phyloP scores from a whole-genome alignment of 2,113 vertebrate species.

The Sorex araneus region DNA sequence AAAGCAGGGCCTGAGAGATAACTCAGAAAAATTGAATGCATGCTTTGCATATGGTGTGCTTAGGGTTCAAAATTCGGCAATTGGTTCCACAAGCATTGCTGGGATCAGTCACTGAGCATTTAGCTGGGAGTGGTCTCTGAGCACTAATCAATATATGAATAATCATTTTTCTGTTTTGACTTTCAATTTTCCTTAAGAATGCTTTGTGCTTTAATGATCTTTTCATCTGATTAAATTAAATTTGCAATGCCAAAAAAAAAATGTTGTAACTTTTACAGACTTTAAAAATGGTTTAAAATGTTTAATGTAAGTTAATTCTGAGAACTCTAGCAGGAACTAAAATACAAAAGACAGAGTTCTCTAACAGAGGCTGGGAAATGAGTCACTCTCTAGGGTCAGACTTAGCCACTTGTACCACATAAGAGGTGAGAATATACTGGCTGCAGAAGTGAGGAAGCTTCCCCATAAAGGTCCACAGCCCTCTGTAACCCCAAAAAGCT shows the following conservation, averaged over 20 bases:
- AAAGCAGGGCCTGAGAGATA: background rate
- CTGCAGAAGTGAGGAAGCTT: background rate
- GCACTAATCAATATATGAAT: too few relatives aligned
- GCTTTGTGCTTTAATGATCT: background rate
- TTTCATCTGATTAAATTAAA: background rate
- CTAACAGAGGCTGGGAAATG: background rate
- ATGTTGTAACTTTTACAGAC: background rate
- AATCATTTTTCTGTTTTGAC: background rate
- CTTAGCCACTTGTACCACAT: background rate
- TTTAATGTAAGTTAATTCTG: slow-evolving; percentile 35
- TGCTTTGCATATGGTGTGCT: too few relatives aligned
- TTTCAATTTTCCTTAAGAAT: background rate
- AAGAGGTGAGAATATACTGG: background rate
- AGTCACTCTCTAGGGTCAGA: background rate
- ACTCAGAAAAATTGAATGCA: too few relatives aligned
- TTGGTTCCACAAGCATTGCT: too few relatives aligned
- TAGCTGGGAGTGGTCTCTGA: too few relatives aligned
- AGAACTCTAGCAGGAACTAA: slow-evolving; percentile 42
- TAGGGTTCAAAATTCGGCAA: too few relatives aligned
- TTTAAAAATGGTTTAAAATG: too few relatives aligned
- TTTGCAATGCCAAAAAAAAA: background rate
- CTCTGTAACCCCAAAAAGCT: background rate
- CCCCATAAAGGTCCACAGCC: background rate
- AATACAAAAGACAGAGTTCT: background rate
- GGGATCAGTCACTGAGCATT: too few relatives aligned